phyloP scores from a whole-genome alignment of 2,113 vertebrate genomes.

The Tragelaphus scriptus region DNA sequence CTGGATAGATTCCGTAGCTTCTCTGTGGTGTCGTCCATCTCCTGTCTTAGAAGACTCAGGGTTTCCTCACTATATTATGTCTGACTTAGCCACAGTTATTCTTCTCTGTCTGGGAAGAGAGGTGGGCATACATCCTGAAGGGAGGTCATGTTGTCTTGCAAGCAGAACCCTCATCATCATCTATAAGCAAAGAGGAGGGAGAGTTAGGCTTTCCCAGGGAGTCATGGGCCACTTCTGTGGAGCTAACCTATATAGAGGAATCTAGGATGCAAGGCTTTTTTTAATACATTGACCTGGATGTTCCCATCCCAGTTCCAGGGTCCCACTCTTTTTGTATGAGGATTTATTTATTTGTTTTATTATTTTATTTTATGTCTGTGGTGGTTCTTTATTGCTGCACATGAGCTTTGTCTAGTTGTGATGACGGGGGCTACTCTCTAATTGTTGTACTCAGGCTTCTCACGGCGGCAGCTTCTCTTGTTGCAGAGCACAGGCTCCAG shows the following conservation, averaged over 20 bases:
- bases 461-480: neutral
- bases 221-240: neutral
- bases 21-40: neutral
- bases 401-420: neutral
- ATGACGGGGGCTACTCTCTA: fast-evolving
- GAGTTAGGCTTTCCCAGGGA: neutral
- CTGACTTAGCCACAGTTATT: neutral
- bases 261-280: neutral
- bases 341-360: neutral
- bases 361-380: neutral
- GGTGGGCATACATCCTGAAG: neutral
- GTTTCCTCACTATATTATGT: neutral
- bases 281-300: neutral
- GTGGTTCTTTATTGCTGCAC: neutral
- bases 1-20: neutral
- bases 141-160: neutral
- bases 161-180: neutral
- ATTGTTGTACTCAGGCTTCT: neutral
- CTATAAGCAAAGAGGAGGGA: neutral
- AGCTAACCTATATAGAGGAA: neutral
- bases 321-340: neutral
- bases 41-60: neutral
- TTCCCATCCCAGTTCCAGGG: neutral
- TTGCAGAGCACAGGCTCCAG: neutral
- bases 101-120: neutral